A percentile compares a stretch with the other conserved stretches of the same genome.
phyloP scores from a whole-genome alignment of 30 jellyfish, hydroid and myxozoan species.

The Aurelia aurita complex sp. Pacific region DNA sequence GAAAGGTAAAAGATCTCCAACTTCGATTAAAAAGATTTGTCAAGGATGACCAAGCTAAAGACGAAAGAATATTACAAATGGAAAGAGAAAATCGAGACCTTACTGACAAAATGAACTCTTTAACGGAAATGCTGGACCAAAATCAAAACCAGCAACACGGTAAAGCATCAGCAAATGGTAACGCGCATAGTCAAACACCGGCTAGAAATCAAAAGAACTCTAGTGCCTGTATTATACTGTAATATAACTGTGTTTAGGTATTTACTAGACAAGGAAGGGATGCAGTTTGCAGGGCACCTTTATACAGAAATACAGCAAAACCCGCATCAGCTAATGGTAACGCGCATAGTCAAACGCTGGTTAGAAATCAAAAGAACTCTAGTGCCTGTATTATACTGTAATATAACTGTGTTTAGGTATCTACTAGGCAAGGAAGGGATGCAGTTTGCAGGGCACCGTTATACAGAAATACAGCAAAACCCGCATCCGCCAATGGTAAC shows the following conservation, averaged over 20 bases:
- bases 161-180: conserved; percentile 3
- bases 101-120: conserved; percentile 55
- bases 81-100: conserved; percentile 76
- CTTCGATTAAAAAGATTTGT: conserved; percentile 86
- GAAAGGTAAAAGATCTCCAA: conserved; percentile 87
- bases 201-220: conserved; percentile 41
- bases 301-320: too few species aligned
- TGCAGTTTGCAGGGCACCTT: too few species aligned
- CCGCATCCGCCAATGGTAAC: too few species aligned
- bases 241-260: background rate
- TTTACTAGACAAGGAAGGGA: background rate
- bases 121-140: conserved; percentile 70
- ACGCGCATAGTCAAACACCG: background rate
- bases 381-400: conserved; percentile 56
- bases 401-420: background rate
- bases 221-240: conserved; percentile 52
- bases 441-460: too few species aligned
- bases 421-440: background rate
- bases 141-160: conserved; percentile 21
- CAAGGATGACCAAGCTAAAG: conserved; percentile 92
- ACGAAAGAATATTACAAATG: conserved; percentile 68
- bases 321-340: background rate
- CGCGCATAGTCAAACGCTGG: background rate
- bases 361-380: conserved; percentile 32
- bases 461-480: too few species aligned